These are phyloP conservation scores for Caenorhabditis panamensis DNA, from an alignment of 2,888 invertebrate species.

Conservation along the genomic window DNA sequence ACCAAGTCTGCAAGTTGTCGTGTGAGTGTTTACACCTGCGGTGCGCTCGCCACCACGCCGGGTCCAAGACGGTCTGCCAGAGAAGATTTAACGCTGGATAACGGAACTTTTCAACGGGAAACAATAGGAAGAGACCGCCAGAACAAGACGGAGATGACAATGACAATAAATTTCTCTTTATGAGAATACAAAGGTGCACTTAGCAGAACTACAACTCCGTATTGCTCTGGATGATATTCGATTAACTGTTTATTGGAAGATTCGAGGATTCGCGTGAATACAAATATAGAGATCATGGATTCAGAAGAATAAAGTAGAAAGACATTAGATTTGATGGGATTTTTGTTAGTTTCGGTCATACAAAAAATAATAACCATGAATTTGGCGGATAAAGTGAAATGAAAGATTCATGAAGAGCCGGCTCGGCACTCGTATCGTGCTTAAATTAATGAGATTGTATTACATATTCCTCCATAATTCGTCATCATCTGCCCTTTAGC, in stretches of 20 bases:
- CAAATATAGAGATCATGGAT: conserved; percentile 6
- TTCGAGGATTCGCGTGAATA: background rate
- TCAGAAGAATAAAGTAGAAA: background rate
- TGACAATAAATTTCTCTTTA: background rate
- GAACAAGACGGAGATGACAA: background rate
- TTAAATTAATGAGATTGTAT: conserved; percentile 53
- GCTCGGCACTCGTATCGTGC: conserved; percentile 43
- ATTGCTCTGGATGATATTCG: too few relatives aligned
- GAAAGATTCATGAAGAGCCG: conserved; percentile 32
- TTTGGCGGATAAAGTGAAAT: background rate
- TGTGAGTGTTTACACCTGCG: conserved; percentile 18
- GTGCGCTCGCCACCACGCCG: background rate
- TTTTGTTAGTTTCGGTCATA: background rate
- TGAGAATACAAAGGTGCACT: background rate
- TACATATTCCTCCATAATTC: conserved; percentile 17
- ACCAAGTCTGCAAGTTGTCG: conserved; percentile 18
- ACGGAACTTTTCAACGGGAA: background rate
- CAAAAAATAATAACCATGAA: too few relatives aligned
- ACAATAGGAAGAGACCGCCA: background rate
- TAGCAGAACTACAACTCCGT: too few relatives aligned
- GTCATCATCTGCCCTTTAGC: background rate
- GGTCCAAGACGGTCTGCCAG: background rate
- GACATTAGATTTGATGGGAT: too few relatives aligned
- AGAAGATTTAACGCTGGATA: conserved; percentile 12
- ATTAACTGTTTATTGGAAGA: background rate